These are phyloP conservation scores for Tapirus indicus DNA, from an alignment of 2,797 vertebrate genomes.

Conservation along the genomic window DNA sequence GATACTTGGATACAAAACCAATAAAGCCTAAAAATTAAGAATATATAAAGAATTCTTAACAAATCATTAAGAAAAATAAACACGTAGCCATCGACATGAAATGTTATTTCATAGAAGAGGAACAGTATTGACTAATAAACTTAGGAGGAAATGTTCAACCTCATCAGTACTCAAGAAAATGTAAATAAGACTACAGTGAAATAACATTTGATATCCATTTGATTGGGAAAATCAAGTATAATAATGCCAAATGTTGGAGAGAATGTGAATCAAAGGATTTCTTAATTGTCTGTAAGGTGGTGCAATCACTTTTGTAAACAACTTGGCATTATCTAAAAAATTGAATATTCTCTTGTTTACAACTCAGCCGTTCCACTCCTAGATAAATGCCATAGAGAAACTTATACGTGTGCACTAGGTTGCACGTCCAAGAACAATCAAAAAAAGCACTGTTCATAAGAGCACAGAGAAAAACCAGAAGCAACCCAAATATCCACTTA, in stretches of 20 bases:
- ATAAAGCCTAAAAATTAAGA: neutral
- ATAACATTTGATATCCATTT: neutral
- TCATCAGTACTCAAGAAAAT: neutral
- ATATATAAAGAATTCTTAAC: neutral
- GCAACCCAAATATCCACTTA: neutral
- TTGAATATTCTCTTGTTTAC: neutral
- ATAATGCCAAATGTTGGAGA: neutral
- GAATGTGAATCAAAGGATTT: neutral
- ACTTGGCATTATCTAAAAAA: neutral
- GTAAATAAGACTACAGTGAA: neutral
- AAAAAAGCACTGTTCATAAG: neutral
- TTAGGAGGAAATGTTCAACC: neutral
- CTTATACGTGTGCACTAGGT: neutral
- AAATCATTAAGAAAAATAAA: neutral
- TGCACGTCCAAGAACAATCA: neutral
- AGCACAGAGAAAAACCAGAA: neutral
- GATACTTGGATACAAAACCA: neutral
- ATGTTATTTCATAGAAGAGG: neutral
- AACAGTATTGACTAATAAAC: neutral
- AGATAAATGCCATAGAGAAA: neutral
- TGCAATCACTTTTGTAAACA: neutral
- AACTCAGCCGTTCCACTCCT: neutral
- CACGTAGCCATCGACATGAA: neutral
- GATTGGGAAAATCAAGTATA: neutral
- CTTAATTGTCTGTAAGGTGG: neutral